Percentiles rank a stretch among this genome's conserved stretches.
Evolutionary conservation across 2,797 vertebrate species (phyloP).

Genomic region (Anguilla pacifica): DNA sequence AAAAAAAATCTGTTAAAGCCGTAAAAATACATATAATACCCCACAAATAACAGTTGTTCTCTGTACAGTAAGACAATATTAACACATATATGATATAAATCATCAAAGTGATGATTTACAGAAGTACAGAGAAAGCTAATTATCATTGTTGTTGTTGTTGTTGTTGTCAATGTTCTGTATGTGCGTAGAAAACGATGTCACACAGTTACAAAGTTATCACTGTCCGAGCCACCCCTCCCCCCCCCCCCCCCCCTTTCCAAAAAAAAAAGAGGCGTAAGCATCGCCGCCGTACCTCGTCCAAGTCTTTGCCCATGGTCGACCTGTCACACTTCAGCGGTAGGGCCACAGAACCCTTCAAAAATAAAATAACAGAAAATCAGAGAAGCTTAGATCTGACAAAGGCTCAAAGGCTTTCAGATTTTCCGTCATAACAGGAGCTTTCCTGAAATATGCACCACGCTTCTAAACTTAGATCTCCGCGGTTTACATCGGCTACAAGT

Average conservation of each 20-base stretch:
- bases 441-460: slow-evolving; percentile 41
- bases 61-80: not conserved
- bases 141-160: slow-evolving; percentile 3
- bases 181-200: not conserved
- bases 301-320: slow-evolving; percentile 84
- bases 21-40: not conserved
- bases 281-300: slow-evolving; percentile 70
- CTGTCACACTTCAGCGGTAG: slow-evolving; percentile 88
- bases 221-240: too few relatives aligned
- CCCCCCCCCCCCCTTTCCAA: too few relatives aligned
- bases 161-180: not conserved
- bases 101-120: too few relatives aligned
- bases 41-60: not conserved
- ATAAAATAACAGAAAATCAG: slow-evolving; percentile 71
- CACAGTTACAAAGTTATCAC: not conserved
- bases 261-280: slow-evolving; percentile 51
- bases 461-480: slow-evolving; percentile 57
- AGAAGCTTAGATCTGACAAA: slow-evolving; percentile 38
- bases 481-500: slow-evolving; percentile 61
- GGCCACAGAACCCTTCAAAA: slow-evolving; percentile 76
- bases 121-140: too few relatives aligned
- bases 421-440: slow-evolving; percentile 33
- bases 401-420: not conserved
- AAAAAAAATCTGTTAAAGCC: not conserved
- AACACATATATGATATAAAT: too few relatives aligned